phyloP scores from a whole-genome alignment of 2,797 vertebrate genomes.

The Leptatherina wallacei region DNA sequence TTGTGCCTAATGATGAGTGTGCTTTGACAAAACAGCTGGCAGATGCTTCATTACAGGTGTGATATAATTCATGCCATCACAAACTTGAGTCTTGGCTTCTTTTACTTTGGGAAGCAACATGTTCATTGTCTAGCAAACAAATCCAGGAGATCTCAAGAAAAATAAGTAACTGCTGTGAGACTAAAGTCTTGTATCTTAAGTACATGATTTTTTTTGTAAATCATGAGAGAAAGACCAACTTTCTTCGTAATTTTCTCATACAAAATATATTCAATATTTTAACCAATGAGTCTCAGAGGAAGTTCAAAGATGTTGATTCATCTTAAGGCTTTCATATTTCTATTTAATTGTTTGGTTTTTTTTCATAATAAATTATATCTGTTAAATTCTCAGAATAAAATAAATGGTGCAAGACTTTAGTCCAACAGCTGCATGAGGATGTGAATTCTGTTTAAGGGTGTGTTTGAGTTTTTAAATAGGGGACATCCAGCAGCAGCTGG shows the following conservation, averaged over 20 bases:
- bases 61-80: slow-evolving; percentile 6
- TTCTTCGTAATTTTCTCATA: neutral
- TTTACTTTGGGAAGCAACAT: neutral
- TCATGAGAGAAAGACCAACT: neutral
- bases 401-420: slow-evolving; percentile 24
- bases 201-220: neutral
- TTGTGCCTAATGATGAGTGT: neutral
- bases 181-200: slow-evolving; percentile 33
- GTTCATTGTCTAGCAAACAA: neutral
- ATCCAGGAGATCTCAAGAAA: slow-evolving; percentile 29
- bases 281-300: slow-evolving; percentile 1
- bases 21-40: slow-evolving; percentile 8
- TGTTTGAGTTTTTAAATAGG: slow-evolving; percentile 43
- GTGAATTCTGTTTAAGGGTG: slow-evolving; percentile 28
- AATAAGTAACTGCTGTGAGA: slow-evolving; percentile 28
- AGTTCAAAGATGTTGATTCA: neutral
- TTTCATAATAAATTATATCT: neutral
- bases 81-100: slow-evolving; percentile 13
- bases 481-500: slow-evolving; percentile 26
- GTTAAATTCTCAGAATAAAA: slow-evolving; percentile 11
- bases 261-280: neutral
- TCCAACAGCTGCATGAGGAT: slow-evolving; percentile 13
- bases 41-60: neutral
- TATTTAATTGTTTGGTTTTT: neutral
- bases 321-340: slow-evolving; percentile 2